Evolutionary conservation across 37 sponge, comb jelly and placozoan genomes (phyloP).

Genomic region (Petrosia ficiformis): DNA sequence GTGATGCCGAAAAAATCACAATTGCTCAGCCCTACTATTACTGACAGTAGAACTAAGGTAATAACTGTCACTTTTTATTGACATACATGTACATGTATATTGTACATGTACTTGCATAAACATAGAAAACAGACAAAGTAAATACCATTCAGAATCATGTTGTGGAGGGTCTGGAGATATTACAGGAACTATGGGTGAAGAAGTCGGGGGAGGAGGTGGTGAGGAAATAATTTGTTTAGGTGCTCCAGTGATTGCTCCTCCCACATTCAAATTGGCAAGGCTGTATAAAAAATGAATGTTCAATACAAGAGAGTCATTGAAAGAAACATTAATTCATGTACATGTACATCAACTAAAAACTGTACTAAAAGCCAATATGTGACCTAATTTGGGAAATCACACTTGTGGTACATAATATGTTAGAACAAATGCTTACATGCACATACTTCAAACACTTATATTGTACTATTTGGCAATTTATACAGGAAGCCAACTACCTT

Average conservation of each 20-base stretch:
- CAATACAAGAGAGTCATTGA: neutral
- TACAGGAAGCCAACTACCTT: no score
- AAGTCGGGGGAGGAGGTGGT: neutral
- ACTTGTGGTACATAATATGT: no score
- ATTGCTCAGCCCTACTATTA: no score
- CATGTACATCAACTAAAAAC: no score
- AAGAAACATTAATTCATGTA: neutral
- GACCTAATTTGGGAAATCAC: no score
- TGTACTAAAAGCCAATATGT: no score
- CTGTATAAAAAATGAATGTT: conserved; percentile 5
- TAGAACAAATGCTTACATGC: no score
- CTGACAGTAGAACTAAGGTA: no score
- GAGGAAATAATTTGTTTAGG: neutral
- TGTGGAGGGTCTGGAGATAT: neutral
- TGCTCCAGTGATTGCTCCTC: conserved; percentile 62
- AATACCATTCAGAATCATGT: neutral
- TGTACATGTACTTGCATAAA: neutral
- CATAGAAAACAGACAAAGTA: neutral
- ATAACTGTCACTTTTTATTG: no score
- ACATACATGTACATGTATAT: neutral
- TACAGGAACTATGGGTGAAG: neutral
- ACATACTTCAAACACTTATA: no score
- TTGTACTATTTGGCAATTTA: no score
- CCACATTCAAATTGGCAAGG: conserved; percentile 50
- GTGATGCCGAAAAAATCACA: no score